A percentile compares a stretch with the other conserved stretches of the same genome.
Conservation (phyloP, 2,888 invertebrate species). For the Synergus japonicus region DNA sequence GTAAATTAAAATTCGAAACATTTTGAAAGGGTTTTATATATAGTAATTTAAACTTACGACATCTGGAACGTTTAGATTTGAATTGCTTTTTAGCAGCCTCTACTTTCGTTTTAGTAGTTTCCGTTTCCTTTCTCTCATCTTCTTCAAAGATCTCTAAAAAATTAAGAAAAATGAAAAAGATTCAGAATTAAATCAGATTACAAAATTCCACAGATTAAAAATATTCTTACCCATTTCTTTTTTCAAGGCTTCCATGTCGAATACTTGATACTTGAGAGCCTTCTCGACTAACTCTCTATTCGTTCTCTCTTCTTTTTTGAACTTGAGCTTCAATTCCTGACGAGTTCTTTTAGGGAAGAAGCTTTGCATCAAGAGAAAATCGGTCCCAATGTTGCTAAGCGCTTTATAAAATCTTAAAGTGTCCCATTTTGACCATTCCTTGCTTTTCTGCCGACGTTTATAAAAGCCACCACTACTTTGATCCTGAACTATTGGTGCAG, state of each 20-base stretch:
- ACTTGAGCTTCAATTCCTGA: constrained; percentile 93
- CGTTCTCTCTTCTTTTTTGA: constrained; percentile 92
- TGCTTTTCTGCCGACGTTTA: constrained; percentile 83
- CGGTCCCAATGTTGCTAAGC: constrained; percentile 92
- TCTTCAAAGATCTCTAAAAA: constrained; percentile 64
- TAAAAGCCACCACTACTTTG: constrained; percentile 82
- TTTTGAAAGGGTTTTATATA: too few species aligned
- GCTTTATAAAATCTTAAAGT: constrained; percentile 95
- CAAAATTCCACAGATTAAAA: constrained; percentile 32
- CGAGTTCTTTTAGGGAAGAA: constrained; percentile 89
- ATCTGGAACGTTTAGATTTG: constrained; percentile 52
- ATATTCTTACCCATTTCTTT: constrained; percentile 79
- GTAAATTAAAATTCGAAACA: not conserved
- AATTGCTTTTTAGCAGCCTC: constrained; percentile 41
- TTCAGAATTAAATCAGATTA: constrained; percentile 38
- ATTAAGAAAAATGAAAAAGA: constrained; percentile 10
- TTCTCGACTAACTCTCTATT: constrained; percentile 87
- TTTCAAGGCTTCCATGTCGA: constrained; percentile 83
- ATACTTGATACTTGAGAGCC: constrained; percentile 84
- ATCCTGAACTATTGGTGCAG: constrained; percentile 84
- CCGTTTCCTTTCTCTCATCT: constrained; percentile 58
- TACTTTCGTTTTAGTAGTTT: constrained; percentile 45
- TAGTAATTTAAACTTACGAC: constrained; percentile 48
- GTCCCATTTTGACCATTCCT: constrained; percentile 88
- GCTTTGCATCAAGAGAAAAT: constrained; percentile 93